Percentiles rank a stretch among this genome's conserved stretches.
phyloP scores from a whole-genome alignment of 64 coral and sea anemone genomes.

The Hydrozoanthus tunicans region DNA sequence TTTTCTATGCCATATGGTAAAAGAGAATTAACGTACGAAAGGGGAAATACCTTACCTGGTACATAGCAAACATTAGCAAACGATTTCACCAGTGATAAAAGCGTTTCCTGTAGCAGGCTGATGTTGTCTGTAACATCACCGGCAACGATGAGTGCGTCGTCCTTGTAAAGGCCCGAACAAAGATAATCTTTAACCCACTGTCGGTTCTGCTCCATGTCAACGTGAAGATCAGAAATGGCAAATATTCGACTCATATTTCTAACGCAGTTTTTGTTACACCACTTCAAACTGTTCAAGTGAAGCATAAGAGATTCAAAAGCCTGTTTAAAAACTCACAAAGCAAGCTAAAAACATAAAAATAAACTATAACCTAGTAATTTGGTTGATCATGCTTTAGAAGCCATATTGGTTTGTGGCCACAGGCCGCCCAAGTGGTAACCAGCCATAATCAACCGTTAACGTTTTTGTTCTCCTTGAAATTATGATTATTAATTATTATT shows the following conservation, averaged over 20 bases:
- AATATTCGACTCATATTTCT: constrained; percentile 77
- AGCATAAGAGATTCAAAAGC: neutral
- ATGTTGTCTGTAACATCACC: constrained; percentile 82
- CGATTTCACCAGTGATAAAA: constrained; percentile 35
- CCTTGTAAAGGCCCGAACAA: constrained; percentile 43
- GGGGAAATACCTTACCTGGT: constrained; percentile 57
- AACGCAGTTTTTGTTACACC: neutral
- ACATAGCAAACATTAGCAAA: constrained; percentile 80
- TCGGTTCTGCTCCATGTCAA: constrained; percentile 71
- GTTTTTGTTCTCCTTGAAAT: no score
- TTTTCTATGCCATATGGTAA: no score
- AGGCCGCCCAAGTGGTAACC: neutral
- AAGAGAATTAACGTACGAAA: no score
- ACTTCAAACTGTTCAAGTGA: neutral
- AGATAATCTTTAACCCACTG: constrained; percentile 50
- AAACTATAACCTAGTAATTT: neutral
- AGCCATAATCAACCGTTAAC: no score
- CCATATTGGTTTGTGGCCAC: neutral
- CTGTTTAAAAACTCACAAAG: neutral
- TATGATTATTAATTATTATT: no score
- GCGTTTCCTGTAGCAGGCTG: constrained; percentile 37
- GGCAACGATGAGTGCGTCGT: constrained; percentile 76
- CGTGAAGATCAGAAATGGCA: constrained; percentile 85
- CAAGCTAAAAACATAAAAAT: neutral
- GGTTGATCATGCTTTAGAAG: neutral